phyloP scores from a whole-genome alignment of 2,888 invertebrate genomes.

The Napeogenes sylphis region DNA sequence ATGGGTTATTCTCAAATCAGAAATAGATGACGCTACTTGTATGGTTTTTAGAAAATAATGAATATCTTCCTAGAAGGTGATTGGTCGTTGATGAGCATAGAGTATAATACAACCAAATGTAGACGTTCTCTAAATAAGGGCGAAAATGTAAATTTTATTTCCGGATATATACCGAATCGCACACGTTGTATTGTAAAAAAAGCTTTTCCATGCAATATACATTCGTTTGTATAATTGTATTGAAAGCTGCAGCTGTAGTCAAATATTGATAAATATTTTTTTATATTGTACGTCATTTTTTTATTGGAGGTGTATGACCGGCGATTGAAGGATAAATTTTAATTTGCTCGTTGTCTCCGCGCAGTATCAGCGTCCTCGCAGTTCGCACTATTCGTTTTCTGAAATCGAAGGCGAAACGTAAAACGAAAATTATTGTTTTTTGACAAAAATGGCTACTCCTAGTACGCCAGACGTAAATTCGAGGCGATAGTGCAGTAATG shows the following conservation, averaged over 20 bases:
- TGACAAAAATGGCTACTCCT: constrained; percentile 73
- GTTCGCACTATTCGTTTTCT: constrained; percentile 60
- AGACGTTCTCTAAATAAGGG: constrained; percentile 50
- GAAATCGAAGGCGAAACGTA: constrained; percentile 65
- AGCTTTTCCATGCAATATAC: constrained; percentile 27
- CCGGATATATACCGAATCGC: constrained; percentile 42
- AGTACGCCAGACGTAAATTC: constrained; percentile 55
- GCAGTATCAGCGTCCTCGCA: constrained; percentile 66
- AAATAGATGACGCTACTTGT: constrained; percentile 29
- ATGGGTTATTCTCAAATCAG: constrained; percentile 3
- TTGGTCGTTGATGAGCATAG: constrained; percentile 45
- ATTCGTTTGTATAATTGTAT: constrained; percentile 29
- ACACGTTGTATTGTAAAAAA: constrained; percentile 33
- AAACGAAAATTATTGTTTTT: constrained; percentile 55
- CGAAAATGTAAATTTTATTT: constrained; percentile 49
- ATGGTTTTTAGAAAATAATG: constrained; percentile 20
- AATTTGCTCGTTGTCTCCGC: constrained; percentile 43
- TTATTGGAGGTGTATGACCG: constrained; percentile 31
- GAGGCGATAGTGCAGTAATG: constrained; percentile 64
- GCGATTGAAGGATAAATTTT: constrained; percentile 35
- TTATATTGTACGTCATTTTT: constrained; percentile 26
- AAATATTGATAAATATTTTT: constrained; percentile 23
- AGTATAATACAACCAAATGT: constrained; percentile 54
- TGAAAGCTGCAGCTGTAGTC: constrained; percentile 32
- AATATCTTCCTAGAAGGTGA: constrained; percentile 39